Base-by-base conservation (phyloP, 2,113 vertebrate species). In the Dasyurus viverrinus region DNA sequence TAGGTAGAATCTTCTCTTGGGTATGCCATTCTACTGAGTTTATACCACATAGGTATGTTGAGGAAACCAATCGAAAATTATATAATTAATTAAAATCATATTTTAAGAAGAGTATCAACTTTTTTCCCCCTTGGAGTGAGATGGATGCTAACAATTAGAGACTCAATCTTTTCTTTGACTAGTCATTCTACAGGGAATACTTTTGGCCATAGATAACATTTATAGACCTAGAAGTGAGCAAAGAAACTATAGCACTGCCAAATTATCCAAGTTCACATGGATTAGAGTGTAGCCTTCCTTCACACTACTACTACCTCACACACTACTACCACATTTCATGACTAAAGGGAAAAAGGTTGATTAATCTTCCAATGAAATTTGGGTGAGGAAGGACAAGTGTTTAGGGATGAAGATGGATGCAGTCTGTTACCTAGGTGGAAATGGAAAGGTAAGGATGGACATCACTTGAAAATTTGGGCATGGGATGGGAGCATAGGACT, bases 211-310 rank as follows among this genome's bases (percentile, higher is more conserved):
- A 46, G 50, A 90, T 36, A 76, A 89, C 1, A 10, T 42, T n/a
- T 25, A 53, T 42, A 84, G 30, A 93, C 7, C 60, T n/a, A 76
- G 53, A 94, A 94, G 92, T 52, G 30, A 97, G 91, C 2, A 94
- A 4, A 1, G 42, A 54, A 46, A 19, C 0, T 89, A 8, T 0
- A 91, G 47, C 92, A 91, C 48, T 92, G 47, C 24, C 3, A 91
- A 93, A 46, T 57, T 54, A 53, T 89, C 7, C 14, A 54, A 89
- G 92, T 8, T 25, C 54, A 50, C 26, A 14, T 90, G 76, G 48
- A 6, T 54, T 90, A 76, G 92, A 90, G 12, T 60, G 53, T n/a
- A 25, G 27, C 27, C 92, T 2, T 54, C 12, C 27, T 14, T 0
- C 30, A 94, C 27, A 55, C 55, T 47, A 47, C 47, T 47, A 47